A percentile compares a stretch with the other conserved stretches of the same genome.
Evolutionary conservation across 2,888 invertebrate genomes (phyloP).

Genomic region (Noctuana brunneofusca): DNA sequence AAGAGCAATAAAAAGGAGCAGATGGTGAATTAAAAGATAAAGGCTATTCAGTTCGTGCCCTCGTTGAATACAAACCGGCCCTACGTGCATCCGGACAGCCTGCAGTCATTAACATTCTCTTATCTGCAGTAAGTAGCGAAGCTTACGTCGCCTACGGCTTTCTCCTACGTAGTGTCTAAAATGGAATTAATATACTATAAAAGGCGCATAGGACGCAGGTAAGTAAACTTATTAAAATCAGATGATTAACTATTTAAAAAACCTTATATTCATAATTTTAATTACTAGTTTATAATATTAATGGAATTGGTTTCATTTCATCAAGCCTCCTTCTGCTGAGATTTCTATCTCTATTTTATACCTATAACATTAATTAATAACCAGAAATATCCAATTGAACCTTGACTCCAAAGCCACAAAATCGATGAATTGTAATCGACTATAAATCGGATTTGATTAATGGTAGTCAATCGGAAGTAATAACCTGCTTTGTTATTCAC

Average conservation of each 20-base stretch:
- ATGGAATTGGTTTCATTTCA: too few species aligned
- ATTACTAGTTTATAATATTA: too few species aligned
- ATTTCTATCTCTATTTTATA: too few species aligned
- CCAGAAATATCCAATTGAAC: not conserved
- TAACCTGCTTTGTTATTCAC: constrained; percentile 21
- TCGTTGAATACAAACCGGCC: too few species aligned
- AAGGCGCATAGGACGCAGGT: not conserved
- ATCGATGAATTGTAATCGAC: constrained; percentile 3
- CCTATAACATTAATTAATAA: constrained; percentile 4
- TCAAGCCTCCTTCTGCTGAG: too few species aligned
- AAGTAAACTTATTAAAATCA: too few species aligned
- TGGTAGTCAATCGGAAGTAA: constrained; percentile 17
- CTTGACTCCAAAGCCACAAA: constrained; percentile 8
- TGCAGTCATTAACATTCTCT: not conserved
- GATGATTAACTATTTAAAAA: too few species aligned
- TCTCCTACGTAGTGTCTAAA: not conserved
- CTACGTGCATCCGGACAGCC: too few species aligned
- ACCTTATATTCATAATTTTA: too few species aligned
- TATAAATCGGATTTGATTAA: constrained; percentile 11
- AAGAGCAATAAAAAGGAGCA: not conserved
- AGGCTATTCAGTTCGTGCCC: too few species aligned
- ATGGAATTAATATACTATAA: too few species aligned
- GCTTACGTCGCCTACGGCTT: not conserved
- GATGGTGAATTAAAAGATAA: not conserved
- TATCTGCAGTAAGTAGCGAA: constrained; percentile 1